Base-by-base conservation (phyloP, 2,113 vertebrate genomes). In the Aegithalos caudatus region DNA sequence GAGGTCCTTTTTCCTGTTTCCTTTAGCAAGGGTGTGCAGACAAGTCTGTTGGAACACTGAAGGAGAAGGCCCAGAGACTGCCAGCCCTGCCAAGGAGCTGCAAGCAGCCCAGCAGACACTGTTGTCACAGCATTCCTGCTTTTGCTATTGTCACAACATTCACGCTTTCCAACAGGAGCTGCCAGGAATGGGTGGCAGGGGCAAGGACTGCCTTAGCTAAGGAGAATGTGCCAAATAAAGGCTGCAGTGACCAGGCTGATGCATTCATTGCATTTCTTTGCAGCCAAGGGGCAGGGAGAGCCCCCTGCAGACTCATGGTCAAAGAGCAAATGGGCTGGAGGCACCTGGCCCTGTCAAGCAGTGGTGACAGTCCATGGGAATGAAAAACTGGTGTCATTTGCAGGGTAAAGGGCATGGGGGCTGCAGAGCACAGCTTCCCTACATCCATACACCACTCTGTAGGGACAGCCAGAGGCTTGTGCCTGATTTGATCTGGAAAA, bases 361-460 rank as follows among this genome's bases (percentile, higher is more conserved):
- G 33, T n/a, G 0, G 0, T 67, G 78, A 23, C 38, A 54, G 29
- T 16, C 47, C 17, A 5, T 23, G n/a, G 45, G 38, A 40, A 29
- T 61, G 40, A 42, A 35, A 15, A 53, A 13, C n/a, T 15, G 24
- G 6, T 53, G 53, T 25, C 8, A 13, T 42, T 81, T 60, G 20
- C 28, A 29, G 13, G 7, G 17, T 18, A 18, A 29, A 47, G 78
- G 14, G 38, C 45, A 13, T 23, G 21, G 21, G 6, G 10, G 25
- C 44, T 65, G 44, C 27, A 50, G 12, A 81, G 27, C 14, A 28
- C 22, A 37, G 16, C 61, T 53, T 14, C 20, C 44, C 53, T 67
- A 20, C 29, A 53, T 61, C 45, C 38, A 54, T 35, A 47, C 24
- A 10, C 29, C 14, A 2, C 8, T 54, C 50, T 15, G 13, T 10